Evolutionary conservation across 1,140 invertebrate species (phyloP), one percentile per base, ranked within the genome.

Genomic region (Drosophila seguyi): DNA sequence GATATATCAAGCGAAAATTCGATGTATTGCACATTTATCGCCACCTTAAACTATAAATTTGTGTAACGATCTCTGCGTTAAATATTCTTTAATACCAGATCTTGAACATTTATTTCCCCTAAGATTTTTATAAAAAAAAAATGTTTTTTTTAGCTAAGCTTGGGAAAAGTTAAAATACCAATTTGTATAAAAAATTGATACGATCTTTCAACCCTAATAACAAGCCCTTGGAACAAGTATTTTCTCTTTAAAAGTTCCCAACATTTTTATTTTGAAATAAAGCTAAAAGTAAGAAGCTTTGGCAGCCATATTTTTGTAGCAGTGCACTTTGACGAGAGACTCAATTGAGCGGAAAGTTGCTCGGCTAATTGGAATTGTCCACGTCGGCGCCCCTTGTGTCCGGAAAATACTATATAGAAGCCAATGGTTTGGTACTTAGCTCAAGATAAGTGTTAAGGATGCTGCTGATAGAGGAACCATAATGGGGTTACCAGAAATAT

Each of bases 291-390:
- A 11, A 18, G 0, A 42, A 36, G 14, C 5, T 44, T 20, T 2
- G n/a, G n/a, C 2, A 20, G 4, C 22, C 4, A n/a, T 27, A n/a
- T n/a, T n/a, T 62, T 66, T 66, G 6, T 67, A 18, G 5, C 22
- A 45, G 61, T 69, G 66, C 25, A 52, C 36, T 39, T 31, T 29
- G 57, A 20, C 29, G 22, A 20, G 22, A 20, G 38, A 55, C 22
- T 29, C 66, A 69, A 69, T 69, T 69, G 66, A 67, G 66, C 47
- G 47, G 29, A 69, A 69, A 69, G 47, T 55, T 52, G 61, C 31
- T 36, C 61, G 16, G 38, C 47, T 69, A 69, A 69, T 69, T 69
- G 66, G 66, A 55, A 67, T 39, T 31, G 42, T 67, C 34, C 65
- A 67, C n/a, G 34, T 67, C 63, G 59, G 16, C 44, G 59, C 16